These are phyloP conservation scores for Pilophorus perplexus DNA, from an alignment of 2,888 invertebrate species.

Conservation along the genomic window DNA sequence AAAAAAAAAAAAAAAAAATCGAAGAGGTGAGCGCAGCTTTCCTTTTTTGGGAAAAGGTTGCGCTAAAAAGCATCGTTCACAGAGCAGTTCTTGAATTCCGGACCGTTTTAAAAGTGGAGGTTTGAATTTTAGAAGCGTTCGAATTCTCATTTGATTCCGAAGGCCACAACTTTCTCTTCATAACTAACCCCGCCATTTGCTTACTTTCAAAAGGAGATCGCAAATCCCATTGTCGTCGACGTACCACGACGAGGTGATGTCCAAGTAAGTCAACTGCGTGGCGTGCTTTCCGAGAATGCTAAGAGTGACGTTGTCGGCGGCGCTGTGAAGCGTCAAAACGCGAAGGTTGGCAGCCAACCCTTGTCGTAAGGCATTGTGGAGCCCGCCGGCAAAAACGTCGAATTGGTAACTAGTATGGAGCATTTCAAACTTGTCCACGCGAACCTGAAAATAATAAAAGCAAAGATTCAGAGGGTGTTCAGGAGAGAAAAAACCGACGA, in stretches of 20 bases:
- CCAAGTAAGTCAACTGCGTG: slow-evolving; percentile 49
- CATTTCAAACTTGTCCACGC: slow-evolving; percentile 37
- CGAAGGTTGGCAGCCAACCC: slow-evolving; percentile 50
- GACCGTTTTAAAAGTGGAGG: too few relatives aligned
- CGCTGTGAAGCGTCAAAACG: slow-evolving; percentile 48
- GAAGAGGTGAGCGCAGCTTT: too few relatives aligned
- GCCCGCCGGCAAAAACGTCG: slow-evolving; percentile 36
- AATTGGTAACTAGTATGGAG: slow-evolving; percentile 44
- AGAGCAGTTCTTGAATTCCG: too few relatives aligned
- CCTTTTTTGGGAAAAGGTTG: too few relatives aligned
- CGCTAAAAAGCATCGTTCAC: too few relatives aligned
- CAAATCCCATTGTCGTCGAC: slow-evolving; percentile 50
- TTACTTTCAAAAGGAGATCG: slow-evolving; percentile 49
- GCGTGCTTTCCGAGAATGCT: slow-evolving; percentile 49
- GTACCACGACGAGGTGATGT: slow-evolving; percentile 50
- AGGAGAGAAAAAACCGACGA: neutral
- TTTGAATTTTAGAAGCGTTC: too few relatives aligned
- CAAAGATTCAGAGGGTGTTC: neutral
- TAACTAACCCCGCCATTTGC: too few relatives aligned
- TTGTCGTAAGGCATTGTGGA: slow-evolving; percentile 47
- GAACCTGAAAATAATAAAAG: slow-evolving; percentile 37
- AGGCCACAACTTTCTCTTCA: too few relatives aligned
- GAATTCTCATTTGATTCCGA: too few relatives aligned
- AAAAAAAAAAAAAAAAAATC: too few relatives aligned
- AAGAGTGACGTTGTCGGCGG: slow-evolving; percentile 50